A percentile compares a stretch with the other conserved stretches of the same genome.
Conservation (phyloP, 2,797 vertebrate genomes). For the Atherinosoma microstoma region DNA sequence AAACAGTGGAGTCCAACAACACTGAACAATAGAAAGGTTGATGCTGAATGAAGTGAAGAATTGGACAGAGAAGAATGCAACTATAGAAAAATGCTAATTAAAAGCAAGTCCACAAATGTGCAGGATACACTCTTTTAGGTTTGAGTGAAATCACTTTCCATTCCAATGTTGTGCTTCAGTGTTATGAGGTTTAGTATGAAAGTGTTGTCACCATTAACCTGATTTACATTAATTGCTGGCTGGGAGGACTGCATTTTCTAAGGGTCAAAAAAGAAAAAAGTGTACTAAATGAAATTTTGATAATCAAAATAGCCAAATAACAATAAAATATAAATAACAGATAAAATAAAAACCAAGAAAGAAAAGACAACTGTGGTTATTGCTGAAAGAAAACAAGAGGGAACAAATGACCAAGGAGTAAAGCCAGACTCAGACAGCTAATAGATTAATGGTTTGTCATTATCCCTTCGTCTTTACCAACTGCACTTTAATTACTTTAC, state of each 20-base stretch:
- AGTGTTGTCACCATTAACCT: neutral
- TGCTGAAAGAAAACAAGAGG: conserved; percentile 9
- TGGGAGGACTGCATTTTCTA: neutral
- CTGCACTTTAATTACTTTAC: conserved; percentile 13
- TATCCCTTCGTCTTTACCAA: conserved; percentile 2
- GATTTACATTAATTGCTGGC: neutral
- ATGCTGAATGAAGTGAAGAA: neutral
- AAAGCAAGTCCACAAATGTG: neutral
- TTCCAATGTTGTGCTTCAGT: neutral
- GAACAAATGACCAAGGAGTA: conserved; percentile 11
- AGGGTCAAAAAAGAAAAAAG: neutral
- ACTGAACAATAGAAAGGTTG: conserved; percentile 1
- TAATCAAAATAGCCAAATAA: neutral
- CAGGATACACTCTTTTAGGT: neutral
- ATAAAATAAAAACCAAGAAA: neutral
- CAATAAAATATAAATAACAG: neutral
- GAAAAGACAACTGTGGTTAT: neutral
- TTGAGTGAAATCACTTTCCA: neutral
- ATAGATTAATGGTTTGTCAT: conserved; percentile 23
- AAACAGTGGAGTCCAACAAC: conserved; percentile 16
- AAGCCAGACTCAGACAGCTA: conserved; percentile 5
- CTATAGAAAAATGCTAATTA: neutral
- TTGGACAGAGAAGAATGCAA: neutral
- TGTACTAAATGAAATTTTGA: neutral
- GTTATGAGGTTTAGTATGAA: neutral